These are phyloP conservation scores for Myzus persicae DNA, from an alignment of 1,140 invertebrate species.

Conservation along the genomic window DNA sequence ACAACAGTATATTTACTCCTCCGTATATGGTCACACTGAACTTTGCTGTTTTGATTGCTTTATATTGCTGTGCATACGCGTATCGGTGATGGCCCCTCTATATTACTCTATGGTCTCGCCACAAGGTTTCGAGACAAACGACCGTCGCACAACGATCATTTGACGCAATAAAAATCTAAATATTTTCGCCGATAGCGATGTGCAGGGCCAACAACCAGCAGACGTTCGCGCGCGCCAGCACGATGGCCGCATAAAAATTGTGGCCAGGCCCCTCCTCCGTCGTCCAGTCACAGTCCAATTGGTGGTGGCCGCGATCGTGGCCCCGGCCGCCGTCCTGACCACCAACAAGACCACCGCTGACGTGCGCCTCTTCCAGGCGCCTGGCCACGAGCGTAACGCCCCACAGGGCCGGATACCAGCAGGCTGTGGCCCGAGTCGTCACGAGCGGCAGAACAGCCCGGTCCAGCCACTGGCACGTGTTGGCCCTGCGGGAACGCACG, in stretches of 20 bases:
- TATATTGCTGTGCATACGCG: too few species aligned
- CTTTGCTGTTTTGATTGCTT: too few species aligned
- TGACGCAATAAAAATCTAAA: too few species aligned
- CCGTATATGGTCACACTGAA: too few species aligned
- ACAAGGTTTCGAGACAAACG: too few species aligned
- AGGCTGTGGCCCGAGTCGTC: not conserved
- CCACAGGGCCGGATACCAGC: slow-evolving; percentile 34
- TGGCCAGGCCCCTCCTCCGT: not conserved
- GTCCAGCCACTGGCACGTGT: not conserved
- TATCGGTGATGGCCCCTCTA: too few species aligned
- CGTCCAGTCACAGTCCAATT: not conserved
- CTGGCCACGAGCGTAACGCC: not conserved
- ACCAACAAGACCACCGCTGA: too few species aligned
- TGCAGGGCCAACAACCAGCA: not conserved
- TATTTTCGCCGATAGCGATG: too few species aligned
- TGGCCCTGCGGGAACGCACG: not conserved
- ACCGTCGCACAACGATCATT: too few species aligned
- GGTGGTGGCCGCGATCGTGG: not conserved
- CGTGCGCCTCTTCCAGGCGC: not conserved
- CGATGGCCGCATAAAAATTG: not conserved
- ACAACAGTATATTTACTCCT: too few species aligned
- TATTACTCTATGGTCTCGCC: too few species aligned
- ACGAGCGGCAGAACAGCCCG: not conserved
- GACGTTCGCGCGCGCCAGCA: not conserved
- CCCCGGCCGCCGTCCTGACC: too few species aligned